Evolutionary conservation across 2,888 invertebrate genomes (phyloP), one percentile per base, ranked within the genome.

Genomic region (Sminthurides aquaticus): DNA sequence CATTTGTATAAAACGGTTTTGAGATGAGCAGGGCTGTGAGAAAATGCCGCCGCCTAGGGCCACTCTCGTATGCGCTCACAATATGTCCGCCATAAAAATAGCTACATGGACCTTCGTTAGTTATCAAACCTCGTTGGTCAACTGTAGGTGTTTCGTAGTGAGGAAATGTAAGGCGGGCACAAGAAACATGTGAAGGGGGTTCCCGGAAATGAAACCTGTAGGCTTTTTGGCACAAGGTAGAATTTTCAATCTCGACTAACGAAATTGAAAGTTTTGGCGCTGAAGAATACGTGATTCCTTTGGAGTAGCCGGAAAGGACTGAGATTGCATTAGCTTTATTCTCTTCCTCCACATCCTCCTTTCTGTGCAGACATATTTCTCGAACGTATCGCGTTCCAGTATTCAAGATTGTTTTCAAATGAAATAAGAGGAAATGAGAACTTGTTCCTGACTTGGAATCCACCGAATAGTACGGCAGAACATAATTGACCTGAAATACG

Each of bases 401-500:
- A 48, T 62, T 59, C 15, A 66, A 52, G 1, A 59, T 57, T 1
- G 28, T 58, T 62, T 66, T 60, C 1, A 66, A 28, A 26, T 62
- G 66, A 26, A 58, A 62, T 15, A 66, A 20, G 29, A 59, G 56
- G 28, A 59, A 54, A 52, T 66, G 66, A 27, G 49, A 66, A 5
- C 43, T 15, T 5, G 43, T 34, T 11, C 5, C 43, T 11, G 5
- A 15, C 8, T 34, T 34, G 43, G 8, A 11, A 34, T 34, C 15
- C 15, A 11, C 43, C 8, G 5, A 5, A 34, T 34, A 34, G 43
- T 34, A 34, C 15, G 43, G 43, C 15, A 34, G 15, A 5, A 34
- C 43, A 34, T 34, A 34, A 15, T 34, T 11, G 8, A 34, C 43
- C 43, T 34, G 43, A 34, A 34, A 15, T 11, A 34, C 5, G 43